Base-by-base conservation (phyloP, 2,797 vertebrate genomes). In the Calcarius lapponicus region DNA sequence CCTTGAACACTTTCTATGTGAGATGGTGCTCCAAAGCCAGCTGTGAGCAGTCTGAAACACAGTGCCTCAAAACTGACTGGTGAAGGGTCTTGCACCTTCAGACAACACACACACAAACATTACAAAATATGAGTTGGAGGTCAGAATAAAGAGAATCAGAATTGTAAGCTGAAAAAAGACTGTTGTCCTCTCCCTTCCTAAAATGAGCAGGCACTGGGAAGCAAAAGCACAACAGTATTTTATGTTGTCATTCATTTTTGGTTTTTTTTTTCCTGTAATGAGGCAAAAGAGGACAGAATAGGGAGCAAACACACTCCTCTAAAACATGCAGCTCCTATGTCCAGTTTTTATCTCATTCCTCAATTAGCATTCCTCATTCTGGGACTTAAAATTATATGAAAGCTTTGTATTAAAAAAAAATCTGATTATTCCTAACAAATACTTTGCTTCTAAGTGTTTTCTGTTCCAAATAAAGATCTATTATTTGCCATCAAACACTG, bases 401-500 rank as follows among this genome's bases (percentile, higher is more conserved):
- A 80, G 20, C 14, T 72, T 72, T 65, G 26, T 22, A 42, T 31
- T 26, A 0, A 16, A 38, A 65, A 29, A 19, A 57, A 57, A 62
- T 42, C 34, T 75, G 16, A 95, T 84, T 60, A 80, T 36, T 40
- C 38, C 13, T 75, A 88, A 76, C 14, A 85, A 60, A 34, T n/a
- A 26, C 22, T 48, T 66, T 58, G 9, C 42, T 72, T 80, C 31
- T 50, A 28, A 75, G 8, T n/a, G 7, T 11, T 53, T 84, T 82
- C 48, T 74, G 10, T 31, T 88, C 66, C 79, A 78, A 93, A 79
- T 56, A 80, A 80, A 73, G 2, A 56, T 54, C 36, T 48, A 56
- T 80, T 87, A 80, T 85, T 94, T 85, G 29, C 64, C 40, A 92
- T 60, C 38, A 54, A 69, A 69, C 70, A 80, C 17, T 4, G 2